Conservation (phyloP, 2,113 vertebrate genomes). For the Toxotes chatareus region DNA sequence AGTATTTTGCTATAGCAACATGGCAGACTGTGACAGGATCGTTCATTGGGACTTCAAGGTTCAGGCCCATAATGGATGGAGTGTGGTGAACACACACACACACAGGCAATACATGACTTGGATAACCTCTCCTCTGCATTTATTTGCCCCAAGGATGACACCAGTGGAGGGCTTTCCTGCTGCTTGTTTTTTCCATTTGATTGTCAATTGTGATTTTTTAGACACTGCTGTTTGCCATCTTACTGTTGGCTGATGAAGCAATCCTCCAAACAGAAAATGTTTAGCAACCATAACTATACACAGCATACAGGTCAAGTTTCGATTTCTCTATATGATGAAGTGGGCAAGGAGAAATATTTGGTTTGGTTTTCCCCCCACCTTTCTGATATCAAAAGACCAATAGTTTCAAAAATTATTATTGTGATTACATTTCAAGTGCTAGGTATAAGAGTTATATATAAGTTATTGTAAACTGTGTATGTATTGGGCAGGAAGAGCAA, state of each 20-base stretch:
- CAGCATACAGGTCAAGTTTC: background rate
- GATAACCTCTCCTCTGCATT: background rate
- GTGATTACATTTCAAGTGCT: background rate
- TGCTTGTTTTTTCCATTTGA: background rate
- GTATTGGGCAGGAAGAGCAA: background rate
- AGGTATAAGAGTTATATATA: background rate
- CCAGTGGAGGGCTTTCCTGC: background rate
- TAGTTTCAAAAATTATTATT: background rate
- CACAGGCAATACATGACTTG: background rate
- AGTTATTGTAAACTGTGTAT: background rate
- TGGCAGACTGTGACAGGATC: background rate
- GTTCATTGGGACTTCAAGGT: slow-evolving; percentile 8
- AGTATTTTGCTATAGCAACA: background rate
- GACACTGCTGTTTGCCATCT: background rate
- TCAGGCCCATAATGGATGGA: background rate
- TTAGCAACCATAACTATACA: background rate
- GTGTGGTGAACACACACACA: background rate
- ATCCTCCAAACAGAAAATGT: background rate
- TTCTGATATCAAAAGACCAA: background rate
- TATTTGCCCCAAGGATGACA: background rate
- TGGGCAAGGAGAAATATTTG: background rate
- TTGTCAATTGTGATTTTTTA: background rate
- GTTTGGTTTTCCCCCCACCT: background rate
- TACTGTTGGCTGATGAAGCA: background rate
- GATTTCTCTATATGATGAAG: background rate